Conservation (phyloP, 2,113 vertebrate species). For the Zosterops borbonicus region DNA sequence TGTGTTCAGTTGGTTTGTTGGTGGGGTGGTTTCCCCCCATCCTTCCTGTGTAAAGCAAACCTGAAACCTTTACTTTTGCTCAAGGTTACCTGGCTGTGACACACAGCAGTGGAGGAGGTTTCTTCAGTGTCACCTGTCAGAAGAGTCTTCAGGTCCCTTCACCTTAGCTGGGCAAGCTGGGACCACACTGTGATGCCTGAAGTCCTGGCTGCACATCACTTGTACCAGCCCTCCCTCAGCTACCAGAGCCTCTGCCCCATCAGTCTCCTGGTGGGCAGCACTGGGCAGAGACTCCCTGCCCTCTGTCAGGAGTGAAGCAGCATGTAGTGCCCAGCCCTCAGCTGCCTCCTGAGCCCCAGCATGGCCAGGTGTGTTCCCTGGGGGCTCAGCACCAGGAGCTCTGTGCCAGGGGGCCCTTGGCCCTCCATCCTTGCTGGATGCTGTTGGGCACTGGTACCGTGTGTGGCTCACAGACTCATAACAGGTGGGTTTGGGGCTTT, state of each 20-base stretch:
- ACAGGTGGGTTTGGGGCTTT: too few relatives aligned
- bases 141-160: neutral
- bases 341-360: neutral
- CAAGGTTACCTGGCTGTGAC: neutral
- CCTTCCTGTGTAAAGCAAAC: neutral
- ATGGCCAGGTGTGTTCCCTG: accelerated
- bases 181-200: accelerated
- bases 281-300: neutral
- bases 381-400: too few relatives aligned
- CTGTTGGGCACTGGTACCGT: accelerated
- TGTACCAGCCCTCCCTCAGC: accelerated
- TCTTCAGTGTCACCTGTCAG: neutral
- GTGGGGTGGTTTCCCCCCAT: neutral
- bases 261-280: neutral
- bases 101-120: neutral
- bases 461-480: accelerated
- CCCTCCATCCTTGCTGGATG: neutral
- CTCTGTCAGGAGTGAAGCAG: neutral
- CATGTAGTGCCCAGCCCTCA: accelerated
- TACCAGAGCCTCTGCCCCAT: neutral
- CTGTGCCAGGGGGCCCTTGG: too few relatives aligned
- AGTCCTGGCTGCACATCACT: neutral
- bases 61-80: neutral
- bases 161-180: neutral
- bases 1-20: neutral